Percentiles rank a stretch among this genome's conserved stretches.
Evolutionary conservation across 2,888 invertebrate genomes (phyloP).

Genomic region (Cephus sareptanus): DNA sequence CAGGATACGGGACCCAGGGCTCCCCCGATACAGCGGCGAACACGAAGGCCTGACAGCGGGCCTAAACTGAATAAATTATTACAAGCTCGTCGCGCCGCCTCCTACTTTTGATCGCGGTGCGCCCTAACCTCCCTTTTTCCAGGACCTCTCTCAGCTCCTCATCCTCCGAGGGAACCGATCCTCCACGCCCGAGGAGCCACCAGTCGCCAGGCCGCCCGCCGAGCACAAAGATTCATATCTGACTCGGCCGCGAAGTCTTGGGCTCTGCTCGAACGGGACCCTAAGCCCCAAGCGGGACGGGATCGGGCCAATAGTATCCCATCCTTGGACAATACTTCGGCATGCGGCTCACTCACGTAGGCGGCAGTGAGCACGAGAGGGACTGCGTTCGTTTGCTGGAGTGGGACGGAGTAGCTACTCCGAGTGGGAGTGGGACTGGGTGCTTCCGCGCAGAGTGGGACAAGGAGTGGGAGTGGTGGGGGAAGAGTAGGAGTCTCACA

Average conservation of each 20-base stretch:
- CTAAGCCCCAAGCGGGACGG: constrained; percentile 58
- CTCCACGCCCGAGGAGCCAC: background rate
- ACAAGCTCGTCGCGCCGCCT: constrained; percentile 38
- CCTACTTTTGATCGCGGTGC: constrained; percentile 29
- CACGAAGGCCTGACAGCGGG: constrained; percentile 36
- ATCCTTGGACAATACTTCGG: constrained; percentile 35
- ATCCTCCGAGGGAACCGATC: background rate
- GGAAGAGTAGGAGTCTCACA: constrained; percentile 21
- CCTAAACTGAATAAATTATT: constrained; percentile 63
- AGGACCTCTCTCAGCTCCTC: constrained; percentile 1
- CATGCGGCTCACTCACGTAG: constrained; percentile 26
- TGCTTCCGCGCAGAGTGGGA: constrained; percentile 16
- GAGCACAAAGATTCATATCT: constrained; percentile 58
- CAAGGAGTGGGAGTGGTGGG: constrained; percentile 11
- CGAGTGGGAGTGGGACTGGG: constrained; percentile 25
- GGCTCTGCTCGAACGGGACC: constrained; percentile 59
- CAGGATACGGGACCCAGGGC: constrained; percentile 15
- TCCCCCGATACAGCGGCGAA: constrained; percentile 22
- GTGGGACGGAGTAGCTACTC: constrained; percentile 3
- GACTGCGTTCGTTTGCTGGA: background rate
- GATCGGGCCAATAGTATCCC: constrained; percentile 51
- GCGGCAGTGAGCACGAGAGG: constrained; percentile 17
- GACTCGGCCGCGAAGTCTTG: constrained; percentile 46
- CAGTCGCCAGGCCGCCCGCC: constrained; percentile 37
- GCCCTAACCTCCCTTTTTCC: constrained; percentile 8